Conservation (phyloP, 1,140 invertebrate genomes). For the Drosophila nebulosa region DNA sequence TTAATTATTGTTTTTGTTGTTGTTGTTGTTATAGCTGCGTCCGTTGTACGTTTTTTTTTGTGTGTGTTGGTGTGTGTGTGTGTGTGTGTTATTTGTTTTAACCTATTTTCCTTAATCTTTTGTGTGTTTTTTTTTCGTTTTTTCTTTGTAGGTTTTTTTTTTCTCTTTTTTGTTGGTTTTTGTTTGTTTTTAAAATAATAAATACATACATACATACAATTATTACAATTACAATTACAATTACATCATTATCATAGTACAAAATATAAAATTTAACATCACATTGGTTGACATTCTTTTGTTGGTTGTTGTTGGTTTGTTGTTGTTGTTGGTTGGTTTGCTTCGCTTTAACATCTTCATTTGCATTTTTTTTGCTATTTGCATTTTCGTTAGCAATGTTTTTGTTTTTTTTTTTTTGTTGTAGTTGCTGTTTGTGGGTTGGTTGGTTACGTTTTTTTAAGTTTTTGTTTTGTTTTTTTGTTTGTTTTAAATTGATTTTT, state of each 20-base stretch:
- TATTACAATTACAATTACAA: conserved; percentile 75
- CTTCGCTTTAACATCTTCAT: conserved; percentile 43
- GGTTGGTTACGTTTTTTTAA: conserved; percentile 55
- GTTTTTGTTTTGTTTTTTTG: conserved; percentile 19
- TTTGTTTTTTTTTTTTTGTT: conserved; percentile 24
- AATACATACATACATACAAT: conserved; percentile 71
- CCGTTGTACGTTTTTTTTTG: background rate
- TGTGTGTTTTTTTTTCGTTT: conserved; percentile 22
- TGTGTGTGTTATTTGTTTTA: conserved; percentile 9
- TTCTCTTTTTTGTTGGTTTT: conserved; percentile 37
- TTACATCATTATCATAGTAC: conserved; percentile 78
- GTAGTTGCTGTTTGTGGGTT: conserved; percentile 46
- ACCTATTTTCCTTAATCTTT: conserved; percentile 1
- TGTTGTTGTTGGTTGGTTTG: conserved; percentile 66
- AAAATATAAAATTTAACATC: conserved; percentile 80
- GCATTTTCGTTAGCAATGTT: conserved; percentile 4
- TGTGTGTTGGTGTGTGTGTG: background rate
- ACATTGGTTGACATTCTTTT: conserved; percentile 80
- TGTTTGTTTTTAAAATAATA: conserved; percentile 75
- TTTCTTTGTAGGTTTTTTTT: conserved; percentile 11
- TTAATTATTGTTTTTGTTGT: background rate
- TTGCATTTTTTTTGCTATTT: conserved; percentile 19
- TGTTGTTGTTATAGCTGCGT: background rate
- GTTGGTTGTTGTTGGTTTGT: conserved; percentile 74
- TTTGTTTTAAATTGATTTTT: conserved; percentile 46